Base-by-base conservation (phyloP, 1,140 invertebrate species). In the Atta colombica region DNA sequence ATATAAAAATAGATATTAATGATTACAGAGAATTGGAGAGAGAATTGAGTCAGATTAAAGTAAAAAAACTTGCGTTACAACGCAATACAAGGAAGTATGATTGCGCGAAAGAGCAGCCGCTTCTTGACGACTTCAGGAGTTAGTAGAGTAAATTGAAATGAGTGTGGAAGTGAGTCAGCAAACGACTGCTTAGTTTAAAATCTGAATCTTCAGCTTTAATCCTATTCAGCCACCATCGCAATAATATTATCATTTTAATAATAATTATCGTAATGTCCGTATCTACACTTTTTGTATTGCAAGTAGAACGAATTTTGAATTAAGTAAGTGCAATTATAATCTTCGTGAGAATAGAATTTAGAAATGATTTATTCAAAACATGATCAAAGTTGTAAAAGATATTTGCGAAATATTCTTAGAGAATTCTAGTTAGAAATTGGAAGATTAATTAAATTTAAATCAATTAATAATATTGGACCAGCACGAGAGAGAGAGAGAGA, bases 121-220 rank as follows among this genome's bases (percentile, higher is more conserved):
- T 81, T 58, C 77, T 55, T 81, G 65, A 81, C 65, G 77, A 81
- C 77, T 78, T 78, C 10, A 66, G 12, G 65, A 71, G 14, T 71
- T 71, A 71, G 49, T 71, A 31, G 31, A 81, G 31, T 55, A 71
- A 39, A 71, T 53, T 49, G 77, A 71, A 71, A 71, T 25, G 77
- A 71, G 21, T 71, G 66, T 71, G 77, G 65, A 55, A 55, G 77
- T 81, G 77, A 81, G 49, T 81, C 77, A 71, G 77, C 77, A 71
- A 81, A 81, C 63, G 28, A 69, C 58, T 78, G 18, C 60, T 78
- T 39, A 78, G 65, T 71, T 69, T 81, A 39, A 80, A 68, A 69
- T 69, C 77, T 69, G 63, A 80, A 45, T 45, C 39, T 69, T 80
- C 31, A 35, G 12, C 49, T 53, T 69, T 80, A 80, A 80, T 69